Evolutionary conservation across 2,113 vertebrate genomes (phyloP).

Genomic region (Bufo bufo): DNA sequence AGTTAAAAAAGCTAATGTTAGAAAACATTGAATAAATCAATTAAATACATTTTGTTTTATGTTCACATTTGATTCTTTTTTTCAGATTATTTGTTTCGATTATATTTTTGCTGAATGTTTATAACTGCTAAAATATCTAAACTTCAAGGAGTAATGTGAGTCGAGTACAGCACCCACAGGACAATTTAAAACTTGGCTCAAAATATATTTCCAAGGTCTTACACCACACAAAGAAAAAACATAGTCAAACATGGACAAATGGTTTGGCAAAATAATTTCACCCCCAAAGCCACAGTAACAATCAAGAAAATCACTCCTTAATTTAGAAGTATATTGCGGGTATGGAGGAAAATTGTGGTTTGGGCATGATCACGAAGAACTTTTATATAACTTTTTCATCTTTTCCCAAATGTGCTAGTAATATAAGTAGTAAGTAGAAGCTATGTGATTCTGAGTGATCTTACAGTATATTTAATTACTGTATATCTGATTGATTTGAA

Average conservation of each 20-base stretch:
- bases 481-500: not conserved
- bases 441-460: not conserved
- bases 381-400: not conserved
- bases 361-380: not conserved
- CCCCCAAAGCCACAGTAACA: conserved; percentile 35
- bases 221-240: conserved; percentile 17
- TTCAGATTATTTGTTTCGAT: not conserved
- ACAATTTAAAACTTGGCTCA: conserved; percentile 10
- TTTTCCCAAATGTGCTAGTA: conserved; percentile 9
- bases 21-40: not conserved
- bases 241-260: conserved; percentile 27
- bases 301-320: conserved; percentile 28
- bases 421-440: not conserved
- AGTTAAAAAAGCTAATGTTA: not conserved
- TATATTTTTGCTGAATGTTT: not conserved
- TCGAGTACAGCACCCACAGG: not conserved
- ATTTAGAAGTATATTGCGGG: conserved; percentile 20
- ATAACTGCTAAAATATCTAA: not conserved
- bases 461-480: not conserved
- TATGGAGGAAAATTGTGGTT: conserved; percentile 14
- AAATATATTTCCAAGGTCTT: conserved; percentile 10
- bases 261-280: conserved; percentile 13
- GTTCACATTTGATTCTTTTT: not conserved
- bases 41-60: not conserved
- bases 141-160: not conserved